Percentiles rank a stretch among this genome's conserved stretches.
phyloP scores from a whole-genome alignment of 2,888 invertebrate species.

The Orchesella flavescens region DNA sequence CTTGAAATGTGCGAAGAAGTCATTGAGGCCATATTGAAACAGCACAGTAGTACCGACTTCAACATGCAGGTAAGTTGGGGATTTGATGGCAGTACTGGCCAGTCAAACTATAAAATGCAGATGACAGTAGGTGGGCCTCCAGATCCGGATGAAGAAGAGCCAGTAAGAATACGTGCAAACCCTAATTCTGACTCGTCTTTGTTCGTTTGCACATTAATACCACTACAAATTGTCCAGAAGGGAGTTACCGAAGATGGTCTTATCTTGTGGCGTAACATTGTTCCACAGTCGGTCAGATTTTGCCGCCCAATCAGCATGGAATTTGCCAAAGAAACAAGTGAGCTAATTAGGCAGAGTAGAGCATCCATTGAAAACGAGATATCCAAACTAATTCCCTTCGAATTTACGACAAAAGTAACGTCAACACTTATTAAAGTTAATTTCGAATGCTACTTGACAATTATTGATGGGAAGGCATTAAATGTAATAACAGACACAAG shows the following conservation, averaged over 20 bases:
- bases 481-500: conserved; percentile 14
- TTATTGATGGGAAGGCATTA: conserved; percentile 41
- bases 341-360: not conserved
- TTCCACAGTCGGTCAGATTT: conserved; percentile 21
- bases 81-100: conserved; percentile 48
- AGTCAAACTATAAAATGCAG: conserved; percentile 42
- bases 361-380: conserved; percentile 2
- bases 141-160: not conserved
- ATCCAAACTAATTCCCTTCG: not conserved
- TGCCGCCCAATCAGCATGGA: conserved; percentile 16
- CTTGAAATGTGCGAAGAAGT: conserved; percentile 18
- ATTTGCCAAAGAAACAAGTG: conserved; percentile 38
- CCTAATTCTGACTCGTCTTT: conserved; percentile 12
- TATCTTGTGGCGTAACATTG: conserved; percentile 33
- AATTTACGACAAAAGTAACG: not conserved
- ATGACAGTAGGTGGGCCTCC: not conserved
- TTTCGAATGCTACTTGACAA: conserved; percentile 9
- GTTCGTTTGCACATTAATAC: conserved; percentile 50
- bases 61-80: conserved; percentile 30
- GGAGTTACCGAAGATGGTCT: too few relatives aligned
- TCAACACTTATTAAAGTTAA: not conserved
- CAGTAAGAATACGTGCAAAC: too few relatives aligned
- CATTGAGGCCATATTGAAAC: not conserved
- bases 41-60: not conserved
- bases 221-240: conserved; percentile 10